Conservation (phyloP, 2,888 invertebrate species). For the Drosophila flavopinicola region DNA sequence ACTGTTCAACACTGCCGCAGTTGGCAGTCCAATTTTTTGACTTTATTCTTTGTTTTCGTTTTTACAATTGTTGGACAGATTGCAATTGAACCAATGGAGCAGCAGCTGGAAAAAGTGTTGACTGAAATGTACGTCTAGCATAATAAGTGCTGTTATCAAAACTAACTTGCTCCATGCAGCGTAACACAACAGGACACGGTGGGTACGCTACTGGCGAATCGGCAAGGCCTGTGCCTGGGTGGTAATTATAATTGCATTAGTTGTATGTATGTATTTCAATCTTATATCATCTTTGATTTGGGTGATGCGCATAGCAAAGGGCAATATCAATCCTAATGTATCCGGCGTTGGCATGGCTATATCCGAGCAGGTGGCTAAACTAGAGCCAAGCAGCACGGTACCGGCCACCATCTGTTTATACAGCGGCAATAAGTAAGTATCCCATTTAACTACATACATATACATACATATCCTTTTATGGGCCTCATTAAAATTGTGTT, state of each 20-base stretch:
- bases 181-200: conserved; percentile 87
- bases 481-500: background rate
- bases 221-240: conserved; percentile 91
- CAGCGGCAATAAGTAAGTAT: conserved; percentile 87
- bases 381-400: conserved; percentile 88
- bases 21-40: conserved; percentile 23
- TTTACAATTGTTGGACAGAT: conserved; percentile 29
- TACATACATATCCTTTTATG: background rate
- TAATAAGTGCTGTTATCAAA: background rate
- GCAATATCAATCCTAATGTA: conserved; percentile 89
- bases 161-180: conserved; percentile 79
- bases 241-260: conserved; percentile 86
- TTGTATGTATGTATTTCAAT: background rate
- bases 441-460: background rate
- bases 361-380: conserved; percentile 90
- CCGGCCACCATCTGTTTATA: conserved; percentile 90
- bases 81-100: conserved; percentile 84
- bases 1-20: conserved; percentile 24
- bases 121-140: conserved; percentile 86
- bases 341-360: conserved; percentile 91
- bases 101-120: conserved; percentile 87
- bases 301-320: conserved; percentile 85
- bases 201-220: conserved; percentile 91
- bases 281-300: background rate
- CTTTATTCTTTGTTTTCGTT: too few species aligned